Base-by-base conservation (phyloP, 2,113 vertebrate genomes). In the Tetrao urogallus region DNA sequence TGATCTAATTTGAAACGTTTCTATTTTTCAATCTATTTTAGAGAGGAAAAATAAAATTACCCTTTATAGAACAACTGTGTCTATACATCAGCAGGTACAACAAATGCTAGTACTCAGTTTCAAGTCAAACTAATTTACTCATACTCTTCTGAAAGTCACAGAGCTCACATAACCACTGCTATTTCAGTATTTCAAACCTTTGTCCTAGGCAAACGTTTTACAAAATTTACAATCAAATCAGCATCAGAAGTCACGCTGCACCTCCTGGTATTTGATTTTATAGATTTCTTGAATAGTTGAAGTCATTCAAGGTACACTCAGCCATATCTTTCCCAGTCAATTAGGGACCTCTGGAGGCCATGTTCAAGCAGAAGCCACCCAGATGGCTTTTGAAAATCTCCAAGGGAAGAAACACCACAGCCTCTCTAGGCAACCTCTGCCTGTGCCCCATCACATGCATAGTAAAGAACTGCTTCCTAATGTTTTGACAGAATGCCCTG, bases 271-370 rank as follows among this genome's bases (percentile, higher is more conserved):
- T 84, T 24, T 78, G 12, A 64, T 78, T 84, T 47, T 15, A 50
- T 24, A 70, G 24, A 28, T 50, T 83, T 81, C 69, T 67, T 32
- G 6, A 47, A 6, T 8, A 74, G 27, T 5, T 82, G 67, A 40
- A 74, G 61, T 20, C 3, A 2, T 28, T 19, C 30, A 21, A 83
- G 16, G 5, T 34, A 24, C 34, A 71, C 21, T 64, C 57, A 89
- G 18, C 2, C 12, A 43, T 32, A 10, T 8, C 32, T 38, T 76
- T 30, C 38, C 43, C 0, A 1, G 38, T 10, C 69, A 27, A 58
- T 10, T 5, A 25, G 42, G 14, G 12, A n/a, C 14, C 10, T 85
- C 57, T 57, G 40, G 11, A 48, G 9, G 4, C 60, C 13, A 13
- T 8, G 20, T 40, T 34, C 12, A 60, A 21, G 57, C n/a, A 34